Evolutionary conservation across 2,888 invertebrate genomes (phyloP).

Genomic region (Apomyelois bistriatella): DNA sequence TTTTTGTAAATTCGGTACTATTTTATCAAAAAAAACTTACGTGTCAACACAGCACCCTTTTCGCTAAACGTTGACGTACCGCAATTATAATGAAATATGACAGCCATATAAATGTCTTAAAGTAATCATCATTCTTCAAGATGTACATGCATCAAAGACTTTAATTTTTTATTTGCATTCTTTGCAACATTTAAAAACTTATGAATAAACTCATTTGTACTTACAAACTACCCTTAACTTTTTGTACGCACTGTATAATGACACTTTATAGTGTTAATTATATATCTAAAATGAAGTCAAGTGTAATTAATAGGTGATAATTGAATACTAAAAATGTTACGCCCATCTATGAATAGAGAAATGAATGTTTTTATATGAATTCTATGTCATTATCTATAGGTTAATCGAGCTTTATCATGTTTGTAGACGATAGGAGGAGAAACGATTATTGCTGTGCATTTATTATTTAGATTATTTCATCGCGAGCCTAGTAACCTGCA

Average conservation of each 20-base stretch:
- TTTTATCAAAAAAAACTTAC: not conserved
- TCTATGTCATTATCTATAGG: conserved; percentile 7
- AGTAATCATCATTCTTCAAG: conserved; percentile 2
- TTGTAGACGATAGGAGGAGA: not conserved
- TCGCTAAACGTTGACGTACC: not conserved
- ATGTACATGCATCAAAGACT: conserved; percentile 5
- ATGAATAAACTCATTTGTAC: conserved; percentile 14
- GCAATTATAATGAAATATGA: conserved; percentile 6
- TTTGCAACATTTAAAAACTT: not conserved
- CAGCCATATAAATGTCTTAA: conserved; percentile 1
- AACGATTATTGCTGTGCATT: not conserved
- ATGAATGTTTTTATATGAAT: conserved; percentile 3
- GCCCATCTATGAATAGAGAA: conserved; percentile 9
- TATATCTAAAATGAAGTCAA: not conserved
- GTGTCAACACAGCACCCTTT: not conserved
- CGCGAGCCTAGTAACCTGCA: not conserved
- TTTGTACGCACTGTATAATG: conserved; percentile 4
- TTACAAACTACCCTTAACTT: conserved; percentile 1
- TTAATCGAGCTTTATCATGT: conserved; percentile 1
- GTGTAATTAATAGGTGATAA: conserved; percentile 14
- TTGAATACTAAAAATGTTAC: not conserved
- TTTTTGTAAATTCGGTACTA: too few species aligned
- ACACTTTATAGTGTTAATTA: conserved; percentile 7
- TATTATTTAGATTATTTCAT: not conserved
- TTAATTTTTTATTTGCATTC: conserved; percentile 4